A percentile compares a stretch with the other conserved stretches of the same genome.
Evolutionary conservation across 2,113 vertebrate species (phyloP).

Genomic region (Anolis carolinensis): DNA sequence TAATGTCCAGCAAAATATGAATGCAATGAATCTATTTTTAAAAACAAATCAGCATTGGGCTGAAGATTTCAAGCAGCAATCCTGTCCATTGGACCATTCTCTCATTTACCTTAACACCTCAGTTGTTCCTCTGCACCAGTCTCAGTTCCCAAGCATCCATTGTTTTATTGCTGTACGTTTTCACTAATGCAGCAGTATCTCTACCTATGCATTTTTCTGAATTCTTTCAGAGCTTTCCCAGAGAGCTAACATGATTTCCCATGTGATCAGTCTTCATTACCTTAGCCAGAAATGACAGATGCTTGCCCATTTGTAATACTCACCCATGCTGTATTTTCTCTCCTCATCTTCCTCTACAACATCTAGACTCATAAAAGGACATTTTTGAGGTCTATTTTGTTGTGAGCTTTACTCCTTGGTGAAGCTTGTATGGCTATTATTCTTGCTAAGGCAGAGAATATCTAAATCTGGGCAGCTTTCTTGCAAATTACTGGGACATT

Average conservation of each 20-base stretch:
- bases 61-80: background rate
- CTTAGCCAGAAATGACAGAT: constrained; percentile 22
- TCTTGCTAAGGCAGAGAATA: background rate
- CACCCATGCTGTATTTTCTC: background rate
- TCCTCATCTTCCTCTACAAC: background rate
- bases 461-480: background rate
- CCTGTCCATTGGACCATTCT: background rate
- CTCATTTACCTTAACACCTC: background rate
- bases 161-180: constrained; percentile 33
- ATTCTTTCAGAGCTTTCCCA: constrained; percentile 43
- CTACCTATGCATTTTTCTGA: constrained; percentile 24
- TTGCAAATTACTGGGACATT: constrained; percentile 24
- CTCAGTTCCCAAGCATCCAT: background rate
- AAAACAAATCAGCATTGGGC: too few species aligned
- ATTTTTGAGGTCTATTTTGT: constrained; percentile 28
- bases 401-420: constrained; percentile 13
- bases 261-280: constrained; percentile 40
- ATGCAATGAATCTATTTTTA: too few species aligned
- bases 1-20: too few species aligned
- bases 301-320: constrained; percentile 18
- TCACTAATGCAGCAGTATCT: background rate
- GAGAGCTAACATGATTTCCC: constrained; percentile 22
- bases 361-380: constrained; percentile 18
- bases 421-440: constrained; percentile 22
- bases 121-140: background rate